Conservation (phyloP, 2,888 invertebrate genomes). For the Agapostemon virescens region DNA sequence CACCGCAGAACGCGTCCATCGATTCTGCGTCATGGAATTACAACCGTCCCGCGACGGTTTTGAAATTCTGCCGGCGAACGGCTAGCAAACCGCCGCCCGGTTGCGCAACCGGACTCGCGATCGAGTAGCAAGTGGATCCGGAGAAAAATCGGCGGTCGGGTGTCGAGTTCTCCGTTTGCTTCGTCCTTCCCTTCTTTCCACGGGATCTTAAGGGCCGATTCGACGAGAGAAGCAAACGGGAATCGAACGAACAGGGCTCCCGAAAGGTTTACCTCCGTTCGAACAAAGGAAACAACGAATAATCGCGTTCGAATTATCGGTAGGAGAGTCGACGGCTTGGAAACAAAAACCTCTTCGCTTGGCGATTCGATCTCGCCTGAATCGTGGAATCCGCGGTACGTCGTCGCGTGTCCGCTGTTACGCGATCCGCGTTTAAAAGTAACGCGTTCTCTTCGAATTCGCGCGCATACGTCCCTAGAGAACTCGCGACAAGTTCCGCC, state of each 20-base stretch:
- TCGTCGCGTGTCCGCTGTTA: not conserved
- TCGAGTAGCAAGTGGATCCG: not conserved
- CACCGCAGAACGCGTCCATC: constrained; percentile 33
- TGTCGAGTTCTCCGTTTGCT: constrained; percentile 9
- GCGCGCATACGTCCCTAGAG: not conserved
- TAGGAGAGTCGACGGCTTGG: too few species aligned
- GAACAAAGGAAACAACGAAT: not conserved
- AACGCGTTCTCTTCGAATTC: not conserved
- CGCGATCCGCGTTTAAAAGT: not conserved
- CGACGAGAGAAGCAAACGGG: not conserved
- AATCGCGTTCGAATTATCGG: too few species aligned
- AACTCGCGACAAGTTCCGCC: not conserved
- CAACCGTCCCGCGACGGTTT: constrained; percentile 28
- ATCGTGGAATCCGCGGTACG: not conserved
- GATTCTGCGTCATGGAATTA: constrained; percentile 39
- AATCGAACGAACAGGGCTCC: too few species aligned
- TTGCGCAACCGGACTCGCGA: constrained; percentile 32
- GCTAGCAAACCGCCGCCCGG: constrained; percentile 33
- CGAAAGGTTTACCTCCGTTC: too few species aligned
- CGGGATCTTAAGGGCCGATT: not conserved
- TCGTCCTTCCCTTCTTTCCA: not conserved
- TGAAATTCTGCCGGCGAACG: constrained; percentile 27
- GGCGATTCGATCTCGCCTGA: too few species aligned
- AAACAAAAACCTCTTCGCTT: too few species aligned
- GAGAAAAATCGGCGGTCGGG: constrained; percentile 22